phyloP scores from a whole-genome alignment of 2,113 vertebrate species.

The Pterophyllum scalare region DNA sequence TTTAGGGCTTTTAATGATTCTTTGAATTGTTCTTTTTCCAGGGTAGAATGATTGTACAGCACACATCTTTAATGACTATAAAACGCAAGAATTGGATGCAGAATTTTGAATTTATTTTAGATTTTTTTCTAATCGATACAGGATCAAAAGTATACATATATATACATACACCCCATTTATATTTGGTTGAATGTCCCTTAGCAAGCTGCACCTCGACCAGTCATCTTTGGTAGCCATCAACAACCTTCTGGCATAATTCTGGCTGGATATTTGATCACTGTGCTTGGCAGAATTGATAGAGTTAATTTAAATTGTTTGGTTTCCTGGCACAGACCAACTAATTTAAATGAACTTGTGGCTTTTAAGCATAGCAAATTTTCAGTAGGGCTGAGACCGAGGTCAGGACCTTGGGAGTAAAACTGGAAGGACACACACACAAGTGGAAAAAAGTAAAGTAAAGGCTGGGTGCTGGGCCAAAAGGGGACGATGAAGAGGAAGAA shows the following conservation, averaged over 20 bases:
- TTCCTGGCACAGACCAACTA: neutral
- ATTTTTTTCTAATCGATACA: too few species aligned
- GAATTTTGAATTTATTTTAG: too few species aligned
- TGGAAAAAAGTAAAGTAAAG: too few species aligned
- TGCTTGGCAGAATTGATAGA: neutral
- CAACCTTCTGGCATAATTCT: neutral
- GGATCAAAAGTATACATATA: neutral
- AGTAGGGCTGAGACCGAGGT: too few species aligned
- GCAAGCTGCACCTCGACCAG: neutral
- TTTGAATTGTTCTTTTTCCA: too few species aligned
- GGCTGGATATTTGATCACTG: neutral
- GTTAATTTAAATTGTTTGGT: neutral
- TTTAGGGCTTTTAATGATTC: too few species aligned
- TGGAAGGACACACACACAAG: too few species aligned
- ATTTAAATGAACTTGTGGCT: neutral
- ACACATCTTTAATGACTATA: too few species aligned
- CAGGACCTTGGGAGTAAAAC: neutral
- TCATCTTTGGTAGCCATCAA: neutral
- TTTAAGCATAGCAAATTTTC: neutral
- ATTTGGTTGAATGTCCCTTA: neutral
- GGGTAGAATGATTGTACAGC: too few species aligned
- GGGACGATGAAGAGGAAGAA: too few species aligned
- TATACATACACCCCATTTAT: neutral
- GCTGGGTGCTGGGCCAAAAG: too few species aligned
- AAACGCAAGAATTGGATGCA: too few species aligned